Percentiles rank a stretch among this genome's conserved stretches.
These are phyloP conservation scores for Lepidocolaptes lacrymiger DNA, from an alignment of 2,797 vertebrate species.

Conservation along the genomic window DNA sequence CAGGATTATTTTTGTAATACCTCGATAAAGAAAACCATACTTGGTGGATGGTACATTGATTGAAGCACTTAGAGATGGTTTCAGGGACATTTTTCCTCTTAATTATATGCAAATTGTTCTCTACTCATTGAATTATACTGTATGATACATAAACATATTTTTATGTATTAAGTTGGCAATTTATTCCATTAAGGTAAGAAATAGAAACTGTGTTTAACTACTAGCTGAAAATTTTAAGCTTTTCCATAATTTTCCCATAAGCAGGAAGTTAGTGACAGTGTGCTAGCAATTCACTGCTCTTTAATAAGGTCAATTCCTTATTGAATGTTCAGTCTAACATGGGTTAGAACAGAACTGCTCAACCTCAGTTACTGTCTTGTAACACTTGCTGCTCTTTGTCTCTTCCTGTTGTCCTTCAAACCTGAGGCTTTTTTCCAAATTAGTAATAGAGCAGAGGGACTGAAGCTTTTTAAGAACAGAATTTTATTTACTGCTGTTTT, in stretches of 20 bases:
- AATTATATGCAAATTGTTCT: background rate
- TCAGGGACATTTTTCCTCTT: background rate
- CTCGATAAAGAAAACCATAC: background rate
- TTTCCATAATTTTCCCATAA: background rate
- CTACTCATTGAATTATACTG: background rate
- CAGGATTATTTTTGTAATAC: background rate
- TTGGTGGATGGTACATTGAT: background rate
- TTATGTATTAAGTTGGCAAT: background rate
- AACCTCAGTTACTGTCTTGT: background rate
- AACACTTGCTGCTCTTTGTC: background rate
- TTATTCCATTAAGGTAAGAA: background rate
- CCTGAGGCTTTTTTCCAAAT: background rate
- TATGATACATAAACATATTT: background rate
- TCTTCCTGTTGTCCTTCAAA: background rate
- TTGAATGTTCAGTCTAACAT: background rate
- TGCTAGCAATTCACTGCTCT: background rate
- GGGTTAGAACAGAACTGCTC: background rate
- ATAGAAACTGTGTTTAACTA: background rate
- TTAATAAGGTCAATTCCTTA: background rate
- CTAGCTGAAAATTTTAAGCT: background rate
- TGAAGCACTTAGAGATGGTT: background rate
- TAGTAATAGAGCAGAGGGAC: background rate
- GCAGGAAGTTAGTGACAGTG: background rate
- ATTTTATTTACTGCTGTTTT: background rate
- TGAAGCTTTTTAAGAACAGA: background rate